Percentiles rank a stretch among this genome's conserved stretches.
These are phyloP conservation scores for Lamellibrachia columna DNA, from an alignment of 2,888 invertebrate species.

Conservation along the genomic window DNA sequence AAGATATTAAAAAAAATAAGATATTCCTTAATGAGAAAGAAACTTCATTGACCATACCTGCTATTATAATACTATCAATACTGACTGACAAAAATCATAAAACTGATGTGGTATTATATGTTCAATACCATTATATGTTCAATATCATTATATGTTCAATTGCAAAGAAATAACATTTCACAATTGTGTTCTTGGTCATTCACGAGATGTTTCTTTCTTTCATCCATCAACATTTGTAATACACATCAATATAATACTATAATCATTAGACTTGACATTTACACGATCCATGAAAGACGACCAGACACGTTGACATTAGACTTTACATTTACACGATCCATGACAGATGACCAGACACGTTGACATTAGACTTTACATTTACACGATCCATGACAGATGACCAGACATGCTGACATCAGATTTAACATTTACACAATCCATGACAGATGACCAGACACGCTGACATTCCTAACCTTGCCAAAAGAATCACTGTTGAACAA, in stretches of 20 bases:
- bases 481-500: too few relatives aligned
- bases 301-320: neutral
- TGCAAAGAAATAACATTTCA: neutral
- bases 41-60: neutral
- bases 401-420: neutral
- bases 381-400: neutral
- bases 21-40: neutral
- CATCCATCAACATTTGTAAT: neutral
- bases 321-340: neutral
- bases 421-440: neutral
- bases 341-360: neutral
- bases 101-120: neutral
- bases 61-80: neutral
- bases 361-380: neutral
- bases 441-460: neutral
- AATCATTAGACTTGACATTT: neutral
- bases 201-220: neutral
- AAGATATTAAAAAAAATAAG: neutral
- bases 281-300: neutral
- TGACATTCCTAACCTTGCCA: too few relatives aligned
- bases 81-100: neutral
- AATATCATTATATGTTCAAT: neutral
- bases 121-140: neutral
- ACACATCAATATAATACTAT: neutral
- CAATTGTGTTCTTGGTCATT: neutral